A percentile compares a stretch with the other conserved stretches of the same genome.
Evolutionary conservation across 2,888 invertebrate genomes (phyloP).

Genomic region (Dicycla oo): DNA sequence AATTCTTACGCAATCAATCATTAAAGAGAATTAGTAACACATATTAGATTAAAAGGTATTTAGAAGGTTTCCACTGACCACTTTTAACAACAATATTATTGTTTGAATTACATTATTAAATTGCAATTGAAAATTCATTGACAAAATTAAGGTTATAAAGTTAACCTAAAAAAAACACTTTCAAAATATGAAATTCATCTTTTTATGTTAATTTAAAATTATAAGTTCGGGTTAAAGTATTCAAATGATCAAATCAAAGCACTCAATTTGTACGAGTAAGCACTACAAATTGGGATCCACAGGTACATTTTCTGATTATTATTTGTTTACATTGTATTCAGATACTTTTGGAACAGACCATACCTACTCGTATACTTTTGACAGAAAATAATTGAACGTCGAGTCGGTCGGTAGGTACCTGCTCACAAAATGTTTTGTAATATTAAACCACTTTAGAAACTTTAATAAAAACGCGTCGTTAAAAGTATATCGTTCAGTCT

Average conservation of each 20-base stretch:
- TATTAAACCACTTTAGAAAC: constrained; percentile 22
- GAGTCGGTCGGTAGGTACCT: not conserved
- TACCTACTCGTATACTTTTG: not conserved
- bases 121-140: too few species aligned
- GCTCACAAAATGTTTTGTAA: constrained; percentile 14
- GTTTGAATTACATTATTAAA: too few species aligned
- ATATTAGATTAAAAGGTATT: too few species aligned
- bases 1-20: not conserved
- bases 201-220: not conserved
- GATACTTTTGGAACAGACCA: not conserved
- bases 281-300: not conserved
- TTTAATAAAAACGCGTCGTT: constrained; percentile 31
- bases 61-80: not conserved
- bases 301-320: not conserved
- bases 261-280: too few species aligned
- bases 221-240: not conserved
- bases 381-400: constrained; percentile 5
- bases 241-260: not conserved
- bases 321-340: not conserved
- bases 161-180: not conserved
- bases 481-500: constrained; percentile 36
- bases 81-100: not conserved
- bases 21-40: not conserved
- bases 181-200: too few species aligned
- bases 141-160: not conserved